Percentiles rank a stretch among this genome's conserved stretches.
phyloP scores from a whole-genome alignment of 2,797 vertebrate genomes.

The Tapera naevia region DNA sequence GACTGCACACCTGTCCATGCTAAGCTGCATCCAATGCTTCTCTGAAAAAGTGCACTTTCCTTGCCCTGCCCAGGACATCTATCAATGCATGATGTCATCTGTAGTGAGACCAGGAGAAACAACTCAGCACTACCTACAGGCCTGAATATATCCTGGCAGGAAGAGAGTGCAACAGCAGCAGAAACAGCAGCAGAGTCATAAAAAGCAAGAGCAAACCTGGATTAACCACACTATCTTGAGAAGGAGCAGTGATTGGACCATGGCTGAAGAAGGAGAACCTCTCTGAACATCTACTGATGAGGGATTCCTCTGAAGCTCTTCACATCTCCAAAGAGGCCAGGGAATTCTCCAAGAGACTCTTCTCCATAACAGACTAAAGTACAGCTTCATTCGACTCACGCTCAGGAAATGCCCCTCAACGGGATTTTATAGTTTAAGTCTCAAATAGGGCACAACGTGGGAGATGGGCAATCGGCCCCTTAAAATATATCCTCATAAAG shows the following conservation, averaged over 20 bases:
- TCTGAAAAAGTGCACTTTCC: background rate
- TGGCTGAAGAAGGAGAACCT: background rate
- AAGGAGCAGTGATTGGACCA: background rate
- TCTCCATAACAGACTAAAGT: background rate
- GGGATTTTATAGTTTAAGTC: background rate
- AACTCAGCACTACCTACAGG: background rate
- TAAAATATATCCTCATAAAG: background rate
- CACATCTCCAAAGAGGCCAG: background rate
- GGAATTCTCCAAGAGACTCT: background rate
- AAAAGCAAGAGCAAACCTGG: background rate
- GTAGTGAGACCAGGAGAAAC: background rate
- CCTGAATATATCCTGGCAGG: background rate
- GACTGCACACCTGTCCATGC: fast-evolving
- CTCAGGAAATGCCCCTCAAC: background rate
- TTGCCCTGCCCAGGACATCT: background rate
- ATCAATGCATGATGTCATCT: background rate
- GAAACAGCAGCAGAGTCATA: background rate
- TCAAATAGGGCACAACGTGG: background rate
- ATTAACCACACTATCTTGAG: background rate
- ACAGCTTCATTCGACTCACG: background rate
- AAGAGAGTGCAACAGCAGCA: background rate
- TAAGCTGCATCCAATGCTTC: background rate
- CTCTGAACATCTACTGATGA: background rate
- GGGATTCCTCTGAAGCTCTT: background rate
- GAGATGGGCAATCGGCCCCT: background rate